Evolutionary conservation across 2,888 invertebrate species (phyloP).

Genomic region (Argynnis bischoffii): DNA sequence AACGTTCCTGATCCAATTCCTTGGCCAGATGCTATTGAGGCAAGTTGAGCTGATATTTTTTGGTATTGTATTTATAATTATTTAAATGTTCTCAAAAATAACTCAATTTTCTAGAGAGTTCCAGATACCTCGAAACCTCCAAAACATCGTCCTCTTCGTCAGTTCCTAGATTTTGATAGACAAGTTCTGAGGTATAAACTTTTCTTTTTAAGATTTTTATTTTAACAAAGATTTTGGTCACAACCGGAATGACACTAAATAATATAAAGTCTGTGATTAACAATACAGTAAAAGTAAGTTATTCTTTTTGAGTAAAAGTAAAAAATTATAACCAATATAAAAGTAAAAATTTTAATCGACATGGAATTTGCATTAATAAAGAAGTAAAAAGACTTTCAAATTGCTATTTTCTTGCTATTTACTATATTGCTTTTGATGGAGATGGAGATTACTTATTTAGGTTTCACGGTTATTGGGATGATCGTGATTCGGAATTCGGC

Average conservation of each 20-base stretch:
- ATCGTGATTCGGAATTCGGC: constrained; percentile 89
- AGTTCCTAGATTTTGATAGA: constrained; percentile 92
- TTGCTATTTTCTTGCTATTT: too few species aligned
- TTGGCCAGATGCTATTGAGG: constrained; percentile 70
- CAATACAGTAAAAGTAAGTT: too few species aligned
- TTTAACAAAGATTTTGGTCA: background rate
- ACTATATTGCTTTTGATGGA: too few species aligned
- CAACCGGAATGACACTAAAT: too few species aligned
- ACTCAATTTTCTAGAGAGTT: constrained; percentile 63
- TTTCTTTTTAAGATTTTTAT: constrained; percentile 3
- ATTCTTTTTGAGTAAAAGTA: too few species aligned
- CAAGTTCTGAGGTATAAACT: constrained; percentile 77
- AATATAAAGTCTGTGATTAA: too few species aligned
- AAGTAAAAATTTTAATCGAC: too few species aligned
- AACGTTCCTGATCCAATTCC: constrained; percentile 86
- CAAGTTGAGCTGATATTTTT: constrained; percentile 39
- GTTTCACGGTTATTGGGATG: constrained; percentile 96
- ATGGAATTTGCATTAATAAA: too few species aligned
- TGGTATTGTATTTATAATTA: background rate
- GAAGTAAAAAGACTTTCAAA: too few species aligned
- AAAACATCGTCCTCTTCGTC: constrained; percentile 85
- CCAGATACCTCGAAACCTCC: constrained; percentile 54
- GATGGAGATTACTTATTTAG: constrained; percentile 54
- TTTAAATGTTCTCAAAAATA: background rate
- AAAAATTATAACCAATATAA: too few species aligned